A percentile compares a stretch with the other conserved stretches of the same genome.
These are phyloP conservation scores for Craterocephalus amniculus DNA, from an alignment of 2,797 vertebrate genomes.

Conservation along the genomic window DNA sequence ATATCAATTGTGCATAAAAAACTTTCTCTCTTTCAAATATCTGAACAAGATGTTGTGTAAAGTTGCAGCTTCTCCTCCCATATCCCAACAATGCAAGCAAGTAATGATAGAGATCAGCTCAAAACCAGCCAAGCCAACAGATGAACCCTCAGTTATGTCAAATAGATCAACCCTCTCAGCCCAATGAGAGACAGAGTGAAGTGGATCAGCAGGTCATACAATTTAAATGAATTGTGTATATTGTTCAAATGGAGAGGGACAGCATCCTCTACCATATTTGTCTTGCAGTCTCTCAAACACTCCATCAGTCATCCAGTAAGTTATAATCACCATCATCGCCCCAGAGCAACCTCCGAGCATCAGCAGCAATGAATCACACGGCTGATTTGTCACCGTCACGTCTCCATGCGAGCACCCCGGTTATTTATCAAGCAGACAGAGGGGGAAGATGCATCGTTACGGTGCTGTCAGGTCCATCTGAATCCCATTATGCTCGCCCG, in stretches of 20 bases:
- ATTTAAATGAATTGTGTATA: neutral
- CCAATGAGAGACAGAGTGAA: slow-evolving; percentile 27
- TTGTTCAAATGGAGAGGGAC: slow-evolving; percentile 7
- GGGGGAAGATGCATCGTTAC: slow-evolving; percentile 14
- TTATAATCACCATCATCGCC: slow-evolving; percentile 57
- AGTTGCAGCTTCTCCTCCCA: neutral
- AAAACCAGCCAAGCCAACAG: neutral
- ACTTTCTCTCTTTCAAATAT: neutral
- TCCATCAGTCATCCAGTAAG: slow-evolving; percentile 39
- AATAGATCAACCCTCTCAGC: neutral
- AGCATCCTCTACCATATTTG: slow-evolving; percentile 1
- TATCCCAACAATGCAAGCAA: neutral
- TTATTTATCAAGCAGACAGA: slow-evolving; percentile 37
- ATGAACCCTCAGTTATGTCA: neutral
- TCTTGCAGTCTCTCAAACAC: slow-evolving; percentile 13
- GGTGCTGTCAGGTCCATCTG: slow-evolving; percentile 52
- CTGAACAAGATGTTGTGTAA: neutral
- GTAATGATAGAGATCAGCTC: neutral
- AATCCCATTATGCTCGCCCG: slow-evolving; percentile 36
- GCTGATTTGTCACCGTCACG: slow-evolving; percentile 48
- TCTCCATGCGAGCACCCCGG: neutral
- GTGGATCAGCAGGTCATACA: slow-evolving; percentile 10
- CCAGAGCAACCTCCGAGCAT: slow-evolving; percentile 36
- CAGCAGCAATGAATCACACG: slow-evolving; percentile 50
- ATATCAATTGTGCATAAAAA: neutral